phyloP scores from a whole-genome alignment of 2,888 invertebrate genomes.

The Amphimallon solstitiale region DNA sequence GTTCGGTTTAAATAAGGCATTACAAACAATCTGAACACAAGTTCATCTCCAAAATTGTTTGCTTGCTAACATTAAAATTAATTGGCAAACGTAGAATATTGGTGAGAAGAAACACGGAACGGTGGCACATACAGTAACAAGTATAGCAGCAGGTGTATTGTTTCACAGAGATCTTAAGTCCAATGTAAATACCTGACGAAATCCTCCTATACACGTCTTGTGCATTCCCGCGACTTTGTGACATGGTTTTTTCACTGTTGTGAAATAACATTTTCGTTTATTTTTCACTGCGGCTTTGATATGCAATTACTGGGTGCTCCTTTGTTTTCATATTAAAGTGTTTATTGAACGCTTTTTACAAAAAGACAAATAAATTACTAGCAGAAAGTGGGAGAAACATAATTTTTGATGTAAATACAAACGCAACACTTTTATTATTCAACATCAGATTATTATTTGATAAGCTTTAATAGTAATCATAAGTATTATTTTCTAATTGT shows the following conservation, averaged over 20 bases:
- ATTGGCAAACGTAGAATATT: conserved; percentile 9
- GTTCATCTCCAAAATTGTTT: conserved; percentile 28
- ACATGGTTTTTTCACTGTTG: conserved; percentile 15
- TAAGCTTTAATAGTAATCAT: too few relatives aligned
- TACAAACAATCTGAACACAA: conserved; percentile 13
- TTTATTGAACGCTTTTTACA: too few relatives aligned
- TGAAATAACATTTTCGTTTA: conserved; percentile 23
- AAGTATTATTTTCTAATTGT: too few relatives aligned
- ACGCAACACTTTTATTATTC: too few relatives aligned
- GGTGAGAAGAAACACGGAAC: neutral
- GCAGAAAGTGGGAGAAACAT: too few relatives aligned
- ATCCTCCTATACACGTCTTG: conserved; percentile 9
- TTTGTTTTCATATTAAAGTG: too few relatives aligned
- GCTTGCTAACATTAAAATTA: conserved; percentile 20
- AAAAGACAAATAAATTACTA: too few relatives aligned
- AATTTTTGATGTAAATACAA: too few relatives aligned
- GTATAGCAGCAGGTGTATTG: conserved; percentile 23
- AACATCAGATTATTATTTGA: too few relatives aligned
- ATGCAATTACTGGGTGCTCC: neutral
- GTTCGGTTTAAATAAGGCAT: conserved; percentile 28
- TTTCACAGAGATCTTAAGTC: conserved; percentile 28
- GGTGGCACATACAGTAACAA: conserved; percentile 8
- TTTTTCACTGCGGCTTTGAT: neutral
- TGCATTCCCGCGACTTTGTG: conserved; percentile 19
- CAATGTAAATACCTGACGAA: conserved; percentile 26